Evolutionary conservation across 2,888 invertebrate species (phyloP).

Genomic region (Pherbina coryleti): DNA sequence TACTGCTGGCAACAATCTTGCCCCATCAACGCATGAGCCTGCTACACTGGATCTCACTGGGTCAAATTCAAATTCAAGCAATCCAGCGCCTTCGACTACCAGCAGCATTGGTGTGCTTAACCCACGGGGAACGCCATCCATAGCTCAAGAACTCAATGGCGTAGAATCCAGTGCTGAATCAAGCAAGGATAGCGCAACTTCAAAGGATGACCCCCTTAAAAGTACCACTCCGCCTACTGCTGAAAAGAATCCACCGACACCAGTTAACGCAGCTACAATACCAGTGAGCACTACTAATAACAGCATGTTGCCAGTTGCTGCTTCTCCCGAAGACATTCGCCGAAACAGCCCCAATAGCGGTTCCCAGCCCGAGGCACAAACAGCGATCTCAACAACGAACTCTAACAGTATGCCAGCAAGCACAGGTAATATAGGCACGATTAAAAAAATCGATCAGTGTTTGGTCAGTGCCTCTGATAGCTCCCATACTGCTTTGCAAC

Average conservation of each 20-base stretch:
- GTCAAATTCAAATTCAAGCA: constrained; percentile 67
- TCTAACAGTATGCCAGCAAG: not conserved
- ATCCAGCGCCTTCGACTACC: constrained; percentile 60
- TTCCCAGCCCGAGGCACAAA: not conserved
- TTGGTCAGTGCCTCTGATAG: not conserved
- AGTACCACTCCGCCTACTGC: constrained; percentile 52
- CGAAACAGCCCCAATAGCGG: constrained; percentile 8
- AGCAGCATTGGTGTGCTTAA: constrained; percentile 50
- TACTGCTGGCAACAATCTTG: not conserved
- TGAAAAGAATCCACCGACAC: constrained; percentile 57
- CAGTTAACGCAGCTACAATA: constrained; percentile 41
- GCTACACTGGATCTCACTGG: constrained; percentile 67
- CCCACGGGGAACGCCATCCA: constrained; percentile 50
- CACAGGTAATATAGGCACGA: not conserved
- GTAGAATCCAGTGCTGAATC: constrained; percentile 57
- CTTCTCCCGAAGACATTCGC: constrained; percentile 39
- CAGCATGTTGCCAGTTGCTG: constrained; percentile 12
- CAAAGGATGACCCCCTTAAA: constrained; percentile 51
- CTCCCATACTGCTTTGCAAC: not conserved
- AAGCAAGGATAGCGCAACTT: constrained; percentile 51
- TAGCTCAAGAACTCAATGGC: constrained; percentile 62
- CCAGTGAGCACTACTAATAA: constrained; percentile 27
- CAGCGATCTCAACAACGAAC: constrained; percentile 4
- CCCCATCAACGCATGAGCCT: constrained; percentile 54
- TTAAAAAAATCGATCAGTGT: not conserved